A percentile compares a stretch with the other conserved stretches of the same genome.
Conservation (phyloP, 2,888 invertebrate species). For the Bhutanitis thaidina region DNA sequence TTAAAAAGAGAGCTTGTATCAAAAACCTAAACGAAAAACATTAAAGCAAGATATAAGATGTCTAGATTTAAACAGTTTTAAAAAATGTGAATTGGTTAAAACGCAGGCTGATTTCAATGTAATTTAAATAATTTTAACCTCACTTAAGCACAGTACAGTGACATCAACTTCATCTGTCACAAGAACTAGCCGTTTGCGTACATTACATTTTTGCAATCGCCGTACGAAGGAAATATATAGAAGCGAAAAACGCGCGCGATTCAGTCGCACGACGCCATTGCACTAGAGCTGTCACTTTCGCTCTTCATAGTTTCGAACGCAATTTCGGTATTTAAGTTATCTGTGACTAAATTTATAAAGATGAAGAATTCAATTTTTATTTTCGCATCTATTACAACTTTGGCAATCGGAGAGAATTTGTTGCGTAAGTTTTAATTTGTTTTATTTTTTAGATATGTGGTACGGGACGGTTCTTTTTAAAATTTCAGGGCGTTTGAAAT, state of each 20-base stretch:
- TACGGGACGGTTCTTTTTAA: too few relatives aligned
- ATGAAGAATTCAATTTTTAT: conserved; percentile 31
- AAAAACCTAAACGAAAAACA: too few relatives aligned
- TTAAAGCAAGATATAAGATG: too few relatives aligned
- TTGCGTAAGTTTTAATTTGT: conserved; percentile 40
- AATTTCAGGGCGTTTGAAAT: too few relatives aligned
- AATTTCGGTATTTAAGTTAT: conserved; percentile 4
- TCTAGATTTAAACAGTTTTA: too few relatives aligned
- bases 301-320: conserved; percentile 9
- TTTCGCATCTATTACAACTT: conserved; percentile 28
- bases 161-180: conserved; percentile 23
- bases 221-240: conserved; percentile 34
- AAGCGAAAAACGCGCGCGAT: conserved; percentile 31
- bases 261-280: conserved; percentile 29
- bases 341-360: conserved; percentile 22
- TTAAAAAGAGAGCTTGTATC: too few relatives aligned
- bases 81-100: too few relatives aligned
- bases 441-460: not conserved
- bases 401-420: conserved; percentile 33
- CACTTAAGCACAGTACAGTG: conserved; percentile 2
- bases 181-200: conserved; percentile 28
- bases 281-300: conserved; percentile 24
- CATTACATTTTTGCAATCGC: conserved; percentile 29
- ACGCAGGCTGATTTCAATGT: not conserved
- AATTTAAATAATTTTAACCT: not conserved